Percentiles rank a stretch among this genome's conserved stretches.
phyloP scores from a whole-genome alignment of 2,113 vertebrate genomes.

The Phyllostomus hastatus region DNA sequence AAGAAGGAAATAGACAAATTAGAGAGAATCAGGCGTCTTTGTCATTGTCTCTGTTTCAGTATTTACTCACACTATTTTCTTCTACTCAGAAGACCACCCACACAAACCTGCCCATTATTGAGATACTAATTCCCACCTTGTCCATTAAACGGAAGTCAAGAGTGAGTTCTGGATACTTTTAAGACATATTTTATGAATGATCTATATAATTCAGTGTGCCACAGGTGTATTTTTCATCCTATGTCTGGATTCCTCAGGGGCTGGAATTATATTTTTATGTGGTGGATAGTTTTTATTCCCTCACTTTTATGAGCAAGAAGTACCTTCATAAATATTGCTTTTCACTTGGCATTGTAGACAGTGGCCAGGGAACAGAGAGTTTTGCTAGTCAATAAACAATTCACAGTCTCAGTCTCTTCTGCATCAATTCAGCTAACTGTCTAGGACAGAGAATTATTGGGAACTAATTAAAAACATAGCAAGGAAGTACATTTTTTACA shows the following conservation, averaged over 20 bases:
- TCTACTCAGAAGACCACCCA: neutral
- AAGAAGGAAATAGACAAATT: neutral
- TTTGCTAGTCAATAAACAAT: neutral
- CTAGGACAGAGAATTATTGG: slow-evolving; percentile 35
- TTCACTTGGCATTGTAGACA: neutral
- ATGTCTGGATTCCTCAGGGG: neutral
- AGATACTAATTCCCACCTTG: neutral
- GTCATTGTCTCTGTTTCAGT: neutral
- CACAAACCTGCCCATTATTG: neutral
- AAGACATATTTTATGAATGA: slow-evolving; percentile 5
- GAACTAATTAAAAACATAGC: slow-evolving; percentile 39
- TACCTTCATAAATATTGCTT: neutral
- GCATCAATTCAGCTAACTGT: neutral
- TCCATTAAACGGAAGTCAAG: neutral
- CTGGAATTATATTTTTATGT: slow-evolving; percentile 24
- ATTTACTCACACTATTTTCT: neutral
- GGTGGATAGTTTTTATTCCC: neutral
- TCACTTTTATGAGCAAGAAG: neutral
- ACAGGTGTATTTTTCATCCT: neutral
- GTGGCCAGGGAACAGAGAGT: neutral
- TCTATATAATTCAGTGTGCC: neutral
- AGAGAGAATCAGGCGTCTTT: neutral
- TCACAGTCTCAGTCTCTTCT: neutral
- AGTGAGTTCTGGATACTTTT: neutral
- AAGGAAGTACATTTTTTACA: neutral